Evolutionary conservation across 2,113 vertebrate species (phyloP).

Genomic region (Otus sunia): DNA sequence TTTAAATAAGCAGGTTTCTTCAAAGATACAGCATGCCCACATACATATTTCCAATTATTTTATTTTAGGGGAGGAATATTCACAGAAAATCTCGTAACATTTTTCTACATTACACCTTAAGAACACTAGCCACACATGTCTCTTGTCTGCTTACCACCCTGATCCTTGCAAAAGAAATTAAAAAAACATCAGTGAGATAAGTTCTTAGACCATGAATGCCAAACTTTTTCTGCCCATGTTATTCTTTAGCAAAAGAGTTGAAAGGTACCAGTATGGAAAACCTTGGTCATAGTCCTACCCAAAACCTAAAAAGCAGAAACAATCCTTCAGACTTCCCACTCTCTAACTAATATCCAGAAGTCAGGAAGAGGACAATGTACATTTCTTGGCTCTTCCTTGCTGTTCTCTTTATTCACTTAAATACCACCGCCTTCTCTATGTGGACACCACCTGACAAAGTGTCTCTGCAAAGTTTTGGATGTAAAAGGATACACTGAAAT

Average conservation of each 20-base stretch:
- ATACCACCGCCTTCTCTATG: not conserved
- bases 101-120: not conserved
- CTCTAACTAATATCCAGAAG: not conserved
- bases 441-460: not conserved
- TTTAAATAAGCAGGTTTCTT: not conserved
- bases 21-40: not conserved
- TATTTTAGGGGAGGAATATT: not conserved
- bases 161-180: not conserved
- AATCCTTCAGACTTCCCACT: not conserved
- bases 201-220: not conserved
- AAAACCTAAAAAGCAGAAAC: not conserved
- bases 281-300: not conserved
- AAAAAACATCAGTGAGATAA: not conserved
- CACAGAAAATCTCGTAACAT: not conserved
- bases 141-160: not conserved
- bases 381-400: not conserved
- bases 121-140: accelerated
- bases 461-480: not conserved
- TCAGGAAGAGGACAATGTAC: not conserved
- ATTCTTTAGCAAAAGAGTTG: not conserved
- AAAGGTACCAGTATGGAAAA: not conserved
- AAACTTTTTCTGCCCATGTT: not conserved
- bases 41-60: not conserved
- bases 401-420: not conserved
- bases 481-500: not conserved